Percentiles rank a stretch among this genome's conserved stretches.
These are phyloP conservation scores for Pycnomerus fuliginosus DNA, from an alignment of 2,888 invertebrate species.

Conservation along the genomic window DNA sequence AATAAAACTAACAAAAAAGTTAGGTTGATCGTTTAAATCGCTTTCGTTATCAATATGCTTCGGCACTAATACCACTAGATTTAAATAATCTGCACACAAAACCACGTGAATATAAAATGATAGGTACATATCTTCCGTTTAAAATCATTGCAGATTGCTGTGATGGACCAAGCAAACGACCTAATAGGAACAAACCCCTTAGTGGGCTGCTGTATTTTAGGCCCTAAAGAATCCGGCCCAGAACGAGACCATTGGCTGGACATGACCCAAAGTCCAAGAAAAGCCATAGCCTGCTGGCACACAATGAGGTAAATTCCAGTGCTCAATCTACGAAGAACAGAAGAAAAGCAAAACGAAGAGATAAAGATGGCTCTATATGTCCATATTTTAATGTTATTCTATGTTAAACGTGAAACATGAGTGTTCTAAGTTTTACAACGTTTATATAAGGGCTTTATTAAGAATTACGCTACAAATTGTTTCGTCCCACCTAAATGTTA, in stretches of 20 bases:
- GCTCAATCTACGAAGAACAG: background rate
- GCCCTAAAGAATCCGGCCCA: constrained; percentile 65
- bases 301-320: constrained; percentile 37
- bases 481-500: no score
- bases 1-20: no score
- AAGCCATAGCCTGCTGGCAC: constrained; percentile 90
- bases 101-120: no score
- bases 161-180: constrained; percentile 64
- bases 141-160: constrained; percentile 58
- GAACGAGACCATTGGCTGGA: constrained; percentile 87
- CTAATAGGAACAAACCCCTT: constrained; percentile 61
- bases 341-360: constrained; percentile 6
- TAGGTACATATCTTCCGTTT: no score
- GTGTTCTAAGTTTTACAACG: background rate
- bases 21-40: no score
- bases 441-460: no score
- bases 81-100: no score
- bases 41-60: no score
- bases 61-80: no score
- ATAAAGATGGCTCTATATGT: constrained; percentile 8
- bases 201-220: constrained; percentile 74
- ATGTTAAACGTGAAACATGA: constrained; percentile 11
- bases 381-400: constrained; percentile 18
- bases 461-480: no score
- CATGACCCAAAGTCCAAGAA: constrained; percentile 83